Conservation (phyloP, 1,140 invertebrate genomes). For the Piezodorus guildinii region DNA sequence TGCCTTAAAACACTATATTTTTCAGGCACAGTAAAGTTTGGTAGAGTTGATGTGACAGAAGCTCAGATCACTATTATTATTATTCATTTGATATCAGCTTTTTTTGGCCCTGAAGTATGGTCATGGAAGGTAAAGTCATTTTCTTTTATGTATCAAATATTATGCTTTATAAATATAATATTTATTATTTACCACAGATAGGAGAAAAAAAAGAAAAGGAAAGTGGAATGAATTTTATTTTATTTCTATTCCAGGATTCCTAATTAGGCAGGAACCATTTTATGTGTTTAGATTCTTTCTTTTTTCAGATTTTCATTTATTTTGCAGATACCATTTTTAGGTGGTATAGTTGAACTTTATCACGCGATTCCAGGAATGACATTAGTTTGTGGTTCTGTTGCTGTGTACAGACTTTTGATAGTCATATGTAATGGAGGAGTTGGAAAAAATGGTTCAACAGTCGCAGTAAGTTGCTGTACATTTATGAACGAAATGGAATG, state of each 20-base stretch:
- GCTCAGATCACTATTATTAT: conserved; percentile 87
- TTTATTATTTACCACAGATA: no score
- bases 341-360: conserved; percentile 51
- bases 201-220: background rate
- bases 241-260: no score
- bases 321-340: conserved; percentile 41
- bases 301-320: conserved; percentile 32
- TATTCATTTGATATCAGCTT: conserved; percentile 76
- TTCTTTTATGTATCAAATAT: background rate
- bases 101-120: conserved; percentile 82
- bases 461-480: conserved; percentile 64
- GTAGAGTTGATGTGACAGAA: conserved; percentile 95
- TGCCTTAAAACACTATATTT: background rate
- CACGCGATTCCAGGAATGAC: conserved; percentile 60
- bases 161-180: background rate
- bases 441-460: conserved; percentile 89
- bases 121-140: conserved; percentile 52
- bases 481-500: no score
- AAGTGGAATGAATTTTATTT: conserved; percentile 4
- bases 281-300: background rate
- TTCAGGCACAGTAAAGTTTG: conserved; percentile 76
- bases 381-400: conserved; percentile 50
- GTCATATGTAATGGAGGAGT: conserved; percentile 84
- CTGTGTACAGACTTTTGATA: conserved; percentile 52
- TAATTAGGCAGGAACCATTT: no score